phyloP scores from a whole-genome alignment of 2,113 vertebrate species.

The Varanus salvator region DNA sequence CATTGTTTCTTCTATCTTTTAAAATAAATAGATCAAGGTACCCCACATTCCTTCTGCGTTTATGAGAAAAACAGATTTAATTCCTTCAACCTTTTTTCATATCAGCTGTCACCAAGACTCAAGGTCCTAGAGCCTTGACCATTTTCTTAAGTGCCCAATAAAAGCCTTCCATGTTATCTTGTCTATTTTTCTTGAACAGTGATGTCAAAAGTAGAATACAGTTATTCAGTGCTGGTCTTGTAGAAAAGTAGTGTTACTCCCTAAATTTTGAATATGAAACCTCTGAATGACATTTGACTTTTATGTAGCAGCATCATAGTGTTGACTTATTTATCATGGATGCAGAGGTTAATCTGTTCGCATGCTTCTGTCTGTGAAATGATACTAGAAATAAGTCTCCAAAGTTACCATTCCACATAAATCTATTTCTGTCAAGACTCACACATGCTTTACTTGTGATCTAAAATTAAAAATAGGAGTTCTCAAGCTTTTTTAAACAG shows the following conservation, averaged over 20 bases:
- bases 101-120: neutral
- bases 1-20: neutral
- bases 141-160: neutral
- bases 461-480: neutral
- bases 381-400: neutral
- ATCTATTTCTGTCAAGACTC: neutral
- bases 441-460: neutral
- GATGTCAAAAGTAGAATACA: neutral
- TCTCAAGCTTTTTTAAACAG: no score
- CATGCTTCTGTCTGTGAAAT: neutral
- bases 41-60: neutral
- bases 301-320: neutral
- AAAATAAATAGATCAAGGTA: neutral
- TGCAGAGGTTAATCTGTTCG: neutral
- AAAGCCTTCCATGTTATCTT: neutral
- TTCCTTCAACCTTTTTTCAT: neutral
- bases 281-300: neutral
- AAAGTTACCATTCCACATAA: neutral
- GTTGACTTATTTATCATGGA: neutral
- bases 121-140: neutral
- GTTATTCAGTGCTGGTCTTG: neutral
- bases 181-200: constrained; percentile 2
- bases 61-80: neutral
- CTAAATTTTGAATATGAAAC: neutral
- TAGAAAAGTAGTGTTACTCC: neutral